Base-by-base conservation (phyloP, 2,797 vertebrate species). In the Chromis chromis region DNA sequence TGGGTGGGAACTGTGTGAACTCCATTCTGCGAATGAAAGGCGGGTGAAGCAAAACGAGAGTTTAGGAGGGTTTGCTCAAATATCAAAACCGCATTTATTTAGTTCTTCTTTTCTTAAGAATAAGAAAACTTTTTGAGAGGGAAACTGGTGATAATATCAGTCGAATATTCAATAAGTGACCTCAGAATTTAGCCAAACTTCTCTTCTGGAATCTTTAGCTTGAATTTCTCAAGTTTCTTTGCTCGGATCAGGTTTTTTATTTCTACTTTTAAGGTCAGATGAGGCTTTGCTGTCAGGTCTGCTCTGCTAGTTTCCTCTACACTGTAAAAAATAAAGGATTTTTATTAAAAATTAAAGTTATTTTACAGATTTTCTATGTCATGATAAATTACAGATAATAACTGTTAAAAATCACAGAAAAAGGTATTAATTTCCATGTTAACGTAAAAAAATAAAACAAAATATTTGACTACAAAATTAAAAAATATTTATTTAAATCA, bases 1-100 rank as follows among this genome's bases (percentile, higher is more conserved):
- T 88, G 82, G 86, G 82, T 8, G 81, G 58, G 16, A 36, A n/a
- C 75, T 57, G 64, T 5, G 49, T 74, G 75, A 85, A 83, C 83
- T 85, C 39, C 28, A 71, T 17, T 65, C 63, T 33, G 62, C 71
- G 53, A 79, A 70, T 62, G 66, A 79, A 74, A 79, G 84, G 69
- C 61, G 83, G 81, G 70, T 54, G 79, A 74, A 42, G 71, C 13
- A 16, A 13, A 65, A 55, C 8, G 57, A 79, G 72, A 82, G 72
- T 69, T 81, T 62, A 48, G 52, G 71, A 62, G 62, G 77, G 60
- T 79, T 80, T 65, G 52, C 27, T 67, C 25, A 62, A 58, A 74
- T 50, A 76, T 53, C 16, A 56, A 56, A 49, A 17, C 4, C 17
- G 6, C 16, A 2, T 19, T 44, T 17, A 12, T 36, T 36, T 42